Evolutionary conservation across 1,140 invertebrate genomes (phyloP).

Genomic region (Drosophila burlai): DNA sequence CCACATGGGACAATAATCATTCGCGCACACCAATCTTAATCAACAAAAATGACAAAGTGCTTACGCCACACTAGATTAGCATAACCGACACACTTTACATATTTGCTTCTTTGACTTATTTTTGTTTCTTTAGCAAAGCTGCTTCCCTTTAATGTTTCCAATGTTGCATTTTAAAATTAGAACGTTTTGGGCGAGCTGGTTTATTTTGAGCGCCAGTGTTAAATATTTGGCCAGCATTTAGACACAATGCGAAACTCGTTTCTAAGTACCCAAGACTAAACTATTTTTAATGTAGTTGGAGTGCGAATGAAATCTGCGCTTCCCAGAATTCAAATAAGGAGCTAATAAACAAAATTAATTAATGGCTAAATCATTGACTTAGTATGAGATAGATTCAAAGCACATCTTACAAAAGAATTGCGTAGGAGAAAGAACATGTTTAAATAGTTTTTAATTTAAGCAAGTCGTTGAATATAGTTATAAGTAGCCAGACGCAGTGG

Average conservation of each 20-base stretch:
- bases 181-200: conserved; percentile 27
- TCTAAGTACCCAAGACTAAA: conserved; percentile 9
- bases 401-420: neutral
- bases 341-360: neutral
- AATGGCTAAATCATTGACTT: too few relatives aligned
- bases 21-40: conserved; percentile 10
- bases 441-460: too few relatives aligned
- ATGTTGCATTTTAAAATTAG: conserved; percentile 71
- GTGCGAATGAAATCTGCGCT: neutral
- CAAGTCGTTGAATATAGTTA: too few relatives aligned
- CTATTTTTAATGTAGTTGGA: conserved; percentile 6
- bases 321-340: conserved; percentile 11
- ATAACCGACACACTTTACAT: conserved; percentile 64
- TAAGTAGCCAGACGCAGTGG: too few relatives aligned
- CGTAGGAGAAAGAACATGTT: neutral
- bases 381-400: neutral
- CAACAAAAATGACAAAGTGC: conserved; percentile 27
- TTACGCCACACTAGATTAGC: conserved; percentile 47
- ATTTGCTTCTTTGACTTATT: conserved; percentile 22
- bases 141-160: conserved; percentile 30
- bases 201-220: conserved; percentile 53
- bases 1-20: neutral
- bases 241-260: conserved; percentile 44
- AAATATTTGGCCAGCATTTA: conserved; percentile 67
- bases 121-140: conserved; percentile 25